Evolutionary conservation across 2,113 vertebrate genomes (phyloP), one percentile per base, ranked within the genome.

Genomic region (Urocolius indicus): DNA sequence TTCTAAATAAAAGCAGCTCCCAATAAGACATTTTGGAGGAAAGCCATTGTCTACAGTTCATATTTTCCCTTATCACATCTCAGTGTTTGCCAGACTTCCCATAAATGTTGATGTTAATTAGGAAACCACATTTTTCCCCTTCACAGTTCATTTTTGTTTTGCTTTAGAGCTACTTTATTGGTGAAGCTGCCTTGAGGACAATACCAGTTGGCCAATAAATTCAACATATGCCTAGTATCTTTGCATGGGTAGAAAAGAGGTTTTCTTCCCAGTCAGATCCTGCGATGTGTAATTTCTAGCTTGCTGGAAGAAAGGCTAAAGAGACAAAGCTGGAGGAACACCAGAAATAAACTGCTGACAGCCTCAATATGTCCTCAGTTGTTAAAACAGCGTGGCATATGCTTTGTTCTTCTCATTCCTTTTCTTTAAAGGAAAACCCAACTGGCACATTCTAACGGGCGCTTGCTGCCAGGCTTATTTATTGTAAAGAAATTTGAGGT

Each of bases 151-250:
- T 93, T 96, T 96, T 84, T 94, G 80, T 48, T 87, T 92, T 89
- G 88, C 82, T 80, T 54, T 81, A 38, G 78, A 93, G 84, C 91
- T 96, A 41, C 61, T 96, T 91, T 91, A 94, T 87, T 91, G 89
- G 62, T 82, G 79, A 95, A 92, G 87, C 90, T 92, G 95, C 95
- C 94, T 95, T 51, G 67, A 96, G 96, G 87, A 97, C 84, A 77
- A 58, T 34, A 95, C 77, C 91, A 92, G 85, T 93, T 91, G 91
- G 94, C 80, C 89, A 92, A 91, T 97, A 97, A 95, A 96, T 79
- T 89, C 73, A 85, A 2, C 95, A 96, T 96, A 95, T 94, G 94
- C 29, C 96, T 71, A 87, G 73, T 79, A 54, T 95, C 83, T 93
- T 80, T 43, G 11, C 82, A 41, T 71, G 89, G 90, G 85, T 88